phyloP scores from a whole-genome alignment of 1,140 invertebrate species.

The Calliopsis andreniformis region DNA sequence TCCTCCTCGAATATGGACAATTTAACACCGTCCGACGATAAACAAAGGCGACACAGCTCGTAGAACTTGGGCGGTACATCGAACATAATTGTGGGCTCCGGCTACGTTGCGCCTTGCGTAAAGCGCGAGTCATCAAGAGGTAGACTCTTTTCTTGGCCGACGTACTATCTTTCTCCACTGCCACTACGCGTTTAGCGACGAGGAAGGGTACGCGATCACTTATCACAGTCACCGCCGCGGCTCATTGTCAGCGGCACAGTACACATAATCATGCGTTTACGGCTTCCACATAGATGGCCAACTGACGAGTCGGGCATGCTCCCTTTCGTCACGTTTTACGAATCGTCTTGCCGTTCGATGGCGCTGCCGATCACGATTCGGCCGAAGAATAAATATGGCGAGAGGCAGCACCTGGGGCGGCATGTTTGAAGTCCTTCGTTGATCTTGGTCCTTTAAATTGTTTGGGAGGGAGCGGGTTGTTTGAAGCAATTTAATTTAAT shows the following conservation, averaged over 20 bases:
- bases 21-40: conserved; percentile 81
- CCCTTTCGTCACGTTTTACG: neutral
- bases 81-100: conserved; percentile 79
- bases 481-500: no score
- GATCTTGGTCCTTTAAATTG: no score
- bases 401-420: no score
- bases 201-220: conserved; percentile 69
- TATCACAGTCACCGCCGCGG: conserved; percentile 76
- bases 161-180: conserved; percentile 73
- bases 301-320: neutral
- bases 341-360: neutral
- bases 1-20: conserved; percentile 82
- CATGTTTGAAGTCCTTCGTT: no score
- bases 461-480: no score
- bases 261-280: conserved; percentile 41
- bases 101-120: conserved; percentile 67
- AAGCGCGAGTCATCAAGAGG: conserved; percentile 70
- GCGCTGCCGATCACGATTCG: neutral
- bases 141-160: conserved; percentile 57
- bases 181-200: conserved; percentile 68
- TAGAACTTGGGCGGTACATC: conserved; percentile 82
- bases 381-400: neutral
- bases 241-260: conserved; percentile 77
- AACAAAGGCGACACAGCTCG: conserved; percentile 82
- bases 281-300: conserved; percentile 15